phyloP scores from a whole-genome alignment of 2,888 invertebrate genomes.

The Scaptomyza parva region DNA sequence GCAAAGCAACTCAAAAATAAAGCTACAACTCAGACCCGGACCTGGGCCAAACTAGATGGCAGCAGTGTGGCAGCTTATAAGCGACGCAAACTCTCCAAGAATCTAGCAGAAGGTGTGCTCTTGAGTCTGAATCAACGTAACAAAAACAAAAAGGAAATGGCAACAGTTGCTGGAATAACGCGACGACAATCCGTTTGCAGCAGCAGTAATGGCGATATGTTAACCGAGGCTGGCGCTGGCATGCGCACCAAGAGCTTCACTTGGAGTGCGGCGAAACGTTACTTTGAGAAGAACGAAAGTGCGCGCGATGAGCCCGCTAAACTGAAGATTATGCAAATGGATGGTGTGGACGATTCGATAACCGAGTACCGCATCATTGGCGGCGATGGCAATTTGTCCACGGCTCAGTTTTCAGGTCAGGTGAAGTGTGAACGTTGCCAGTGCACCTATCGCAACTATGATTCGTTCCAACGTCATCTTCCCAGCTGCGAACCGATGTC shows the following conservation, averaged over 20 bases:
- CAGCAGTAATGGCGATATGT: slow-evolving; percentile 82
- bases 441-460: slow-evolving; percentile 93
- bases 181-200: slow-evolving; percentile 79
- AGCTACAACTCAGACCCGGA: slow-evolving; percentile 52
- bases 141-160: slow-evolving; percentile 69
- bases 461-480: slow-evolving; percentile 92
- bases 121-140: slow-evolving; percentile 75
- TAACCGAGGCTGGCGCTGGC: slow-evolving; percentile 56
- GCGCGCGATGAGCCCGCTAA: slow-evolving; percentile 66
- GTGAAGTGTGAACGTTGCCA: slow-evolving; percentile 95
- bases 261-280: slow-evolving; percentile 83
- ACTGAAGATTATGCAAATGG: slow-evolving; percentile 88
- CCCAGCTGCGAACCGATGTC: slow-evolving; percentile 90
- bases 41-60: slow-evolving; percentile 74
- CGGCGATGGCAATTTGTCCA: slow-evolving; percentile 84
- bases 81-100: slow-evolving; percentile 87
- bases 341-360: slow-evolving; percentile 89
- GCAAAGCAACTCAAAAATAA: slow-evolving; percentile 69
- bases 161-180: slow-evolving; percentile 62
- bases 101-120: slow-evolving; percentile 85
- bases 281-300: slow-evolving; percentile 66
- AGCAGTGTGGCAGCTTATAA: slow-evolving; percentile 86
- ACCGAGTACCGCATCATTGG: slow-evolving; percentile 84
- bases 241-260: slow-evolving; percentile 80
- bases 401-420: slow-evolving; percentile 84